Percentiles rank a stretch among this genome's conserved stretches.
These are phyloP conservation scores for Lycocerus yunnanus DNA, from an alignment of 2,888 invertebrate genomes.

Conservation along the genomic window DNA sequence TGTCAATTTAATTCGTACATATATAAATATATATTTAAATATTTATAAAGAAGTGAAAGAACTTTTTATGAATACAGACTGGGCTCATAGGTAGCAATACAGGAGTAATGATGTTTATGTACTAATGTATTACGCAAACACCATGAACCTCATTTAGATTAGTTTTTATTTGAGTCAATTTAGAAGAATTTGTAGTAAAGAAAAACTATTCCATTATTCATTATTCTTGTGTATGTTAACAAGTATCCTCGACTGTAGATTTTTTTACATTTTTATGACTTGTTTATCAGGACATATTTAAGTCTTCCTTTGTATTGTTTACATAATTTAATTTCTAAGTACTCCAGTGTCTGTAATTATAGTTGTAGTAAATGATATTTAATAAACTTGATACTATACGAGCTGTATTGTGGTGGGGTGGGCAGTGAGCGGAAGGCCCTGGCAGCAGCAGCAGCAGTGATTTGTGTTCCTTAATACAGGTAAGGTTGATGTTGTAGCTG, in stretches of 20 bases:
- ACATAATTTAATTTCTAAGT: conserved; percentile 35
- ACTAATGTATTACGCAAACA: conserved; percentile 40
- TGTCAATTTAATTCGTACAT: conserved; percentile 51
- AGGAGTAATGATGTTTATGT: conserved; percentile 38
- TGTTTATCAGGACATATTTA: conserved; percentile 37
- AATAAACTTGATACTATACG: conserved; percentile 47
- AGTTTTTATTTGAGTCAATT: conserved; percentile 38
- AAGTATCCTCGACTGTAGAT: conserved; percentile 44
- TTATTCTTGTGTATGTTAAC: conserved; percentile 34
- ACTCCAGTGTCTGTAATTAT: conserved; percentile 39
- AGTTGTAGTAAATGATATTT: conserved; percentile 41
- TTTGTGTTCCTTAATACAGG: conserved; percentile 46
- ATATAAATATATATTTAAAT: conserved; percentile 25
- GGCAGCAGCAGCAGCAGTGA: conserved; percentile 46
- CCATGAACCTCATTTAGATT: conserved; percentile 45
- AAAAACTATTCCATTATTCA: conserved; percentile 33
- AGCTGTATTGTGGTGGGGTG: conserved; percentile 47
- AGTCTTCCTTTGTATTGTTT: conserved; percentile 39
- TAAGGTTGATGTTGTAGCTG: conserved; percentile 54
- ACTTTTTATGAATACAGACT: conserved; percentile 21
- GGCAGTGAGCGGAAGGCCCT: conserved; percentile 52
- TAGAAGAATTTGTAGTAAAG: conserved; percentile 36
- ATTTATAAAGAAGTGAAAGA: conserved; percentile 27
- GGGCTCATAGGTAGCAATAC: conserved; percentile 49
- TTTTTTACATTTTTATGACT: conserved; percentile 37